Evolutionary conservation across 1,140 invertebrate species (phyloP), one percentile per base, ranked within the genome.

Genomic region (Aphidius gifuensis): DNA sequence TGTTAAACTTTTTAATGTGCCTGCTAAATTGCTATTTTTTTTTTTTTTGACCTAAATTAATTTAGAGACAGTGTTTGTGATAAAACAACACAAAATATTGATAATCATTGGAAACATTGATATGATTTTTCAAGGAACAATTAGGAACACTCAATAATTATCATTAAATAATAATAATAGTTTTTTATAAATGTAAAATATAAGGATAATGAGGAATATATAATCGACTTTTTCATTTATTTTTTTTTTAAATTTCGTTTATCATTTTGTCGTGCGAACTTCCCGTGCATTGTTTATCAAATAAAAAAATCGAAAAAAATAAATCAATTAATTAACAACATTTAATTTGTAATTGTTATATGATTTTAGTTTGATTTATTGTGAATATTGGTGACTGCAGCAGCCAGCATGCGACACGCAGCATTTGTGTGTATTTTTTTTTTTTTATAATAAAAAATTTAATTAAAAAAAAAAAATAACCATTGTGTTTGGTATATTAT

Each of bases 191-290:
- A 3, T 32, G 4, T 32, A 32, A 32, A 32, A 32, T 32, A 32
- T 32, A 3, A 32, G 23, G 23, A 32, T 32, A 43, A 62, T 62
- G n/a, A 57, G 54, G 39, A 56, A 56, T 44, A 42, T 16, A 9
- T 4, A 46, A 56, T 62, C 9, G 40, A 50, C 42, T 55, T 61
- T 56, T 44, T 53, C 43, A 57, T 58, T 50, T 46, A n/a, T 58
- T 60, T 43, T 54, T 64, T 60, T 43, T 54, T 64, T 62, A 51
- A 48, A 56, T 64, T 58, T 61, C 58, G 58, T 64, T 61, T 66
- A 59, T 64, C 55, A 55, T 61, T 59, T 62, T 57, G 61, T 64
- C 70, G 71, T 74, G 71, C 72, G 67, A 67, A 68, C 66, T 62
- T 63, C 66, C 67, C 69, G 69, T 74, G 71, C 68, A 32, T 32